Evolutionary conservation across 1,140 invertebrate species (phyloP).

Genomic region (Euura saliciscinereae): DNA sequence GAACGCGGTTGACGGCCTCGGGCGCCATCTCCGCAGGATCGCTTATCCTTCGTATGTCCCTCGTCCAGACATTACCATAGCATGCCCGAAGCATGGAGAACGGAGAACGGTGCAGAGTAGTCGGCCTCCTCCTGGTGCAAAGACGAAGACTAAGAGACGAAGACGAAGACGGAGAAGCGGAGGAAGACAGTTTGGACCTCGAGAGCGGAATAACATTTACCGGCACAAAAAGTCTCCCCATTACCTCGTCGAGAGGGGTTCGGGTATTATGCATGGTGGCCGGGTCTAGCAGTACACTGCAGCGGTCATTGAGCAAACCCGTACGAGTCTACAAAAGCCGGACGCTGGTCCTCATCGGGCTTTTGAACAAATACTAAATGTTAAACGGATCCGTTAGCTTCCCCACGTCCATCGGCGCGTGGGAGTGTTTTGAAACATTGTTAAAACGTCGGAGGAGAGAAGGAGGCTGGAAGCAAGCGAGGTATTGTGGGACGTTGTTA

Average conservation of each 20-base stretch:
- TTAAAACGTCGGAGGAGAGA: slow-evolving; percentile 41
- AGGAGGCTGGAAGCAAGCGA: slow-evolving; percentile 30
- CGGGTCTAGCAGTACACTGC: not conserved
- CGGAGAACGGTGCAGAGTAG: not conserved
- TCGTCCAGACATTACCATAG: slow-evolving; percentile 2
- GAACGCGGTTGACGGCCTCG: not conserved
- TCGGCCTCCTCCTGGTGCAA: too few relatives aligned
- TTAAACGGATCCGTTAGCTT: slow-evolving; percentile 34
- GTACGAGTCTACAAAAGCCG: slow-evolving; percentile 17
- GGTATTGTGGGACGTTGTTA: slow-evolving; percentile 31
- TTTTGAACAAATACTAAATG: slow-evolving; percentile 47
- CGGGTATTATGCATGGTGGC: not conserved
- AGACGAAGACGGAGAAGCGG: not conserved
- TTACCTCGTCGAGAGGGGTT: not conserved
- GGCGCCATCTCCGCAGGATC: slow-evolving; percentile 3
- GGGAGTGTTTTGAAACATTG: slow-evolving; percentile 51
- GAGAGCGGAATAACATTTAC: not conserved
- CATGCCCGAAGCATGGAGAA: not conserved
- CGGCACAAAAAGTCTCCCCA: not conserved
- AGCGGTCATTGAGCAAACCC: slow-evolving; percentile 16
- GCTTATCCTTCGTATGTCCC: slow-evolving; percentile 6
- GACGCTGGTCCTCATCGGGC: slow-evolving; percentile 39
- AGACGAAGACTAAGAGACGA: too few relatives aligned
- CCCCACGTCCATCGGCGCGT: slow-evolving; percentile 19
- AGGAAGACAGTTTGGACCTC: not conserved